phyloP scores from a whole-genome alignment of 2,113 vertebrate genomes.

The Tupaia chinensis region DNA sequence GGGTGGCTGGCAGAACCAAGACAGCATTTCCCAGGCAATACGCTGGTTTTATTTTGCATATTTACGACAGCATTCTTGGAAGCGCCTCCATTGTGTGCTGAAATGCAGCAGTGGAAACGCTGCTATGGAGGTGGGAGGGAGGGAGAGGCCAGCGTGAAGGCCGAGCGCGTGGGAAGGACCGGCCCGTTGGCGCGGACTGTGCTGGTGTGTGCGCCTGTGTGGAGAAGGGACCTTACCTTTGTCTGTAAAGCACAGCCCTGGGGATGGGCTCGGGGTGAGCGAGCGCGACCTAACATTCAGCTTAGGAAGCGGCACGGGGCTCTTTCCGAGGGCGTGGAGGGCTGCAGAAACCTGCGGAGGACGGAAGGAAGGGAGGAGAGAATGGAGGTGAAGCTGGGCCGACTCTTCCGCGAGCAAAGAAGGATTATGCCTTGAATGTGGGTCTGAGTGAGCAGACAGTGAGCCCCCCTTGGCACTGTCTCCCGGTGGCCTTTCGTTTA shows the following conservation, averaged over 20 bases:
- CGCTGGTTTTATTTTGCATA: background rate
- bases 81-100: background rate
- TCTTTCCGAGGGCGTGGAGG: background rate
- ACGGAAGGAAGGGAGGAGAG: background rate
- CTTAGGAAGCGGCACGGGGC: background rate
- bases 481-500: conserved; percentile 50
- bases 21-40: background rate
- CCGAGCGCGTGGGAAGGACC: background rate
- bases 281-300: background rate
- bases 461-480: background rate
- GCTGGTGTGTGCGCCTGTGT: background rate
- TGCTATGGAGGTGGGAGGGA: background rate
- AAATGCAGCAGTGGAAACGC: background rate
- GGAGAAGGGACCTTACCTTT: background rate
- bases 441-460: background rate
- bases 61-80: background rate
- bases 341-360: background rate
- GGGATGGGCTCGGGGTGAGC: too few species aligned
- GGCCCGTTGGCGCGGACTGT: fast-evolving
- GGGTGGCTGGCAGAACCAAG: background rate
- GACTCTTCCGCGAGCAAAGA: background rate
- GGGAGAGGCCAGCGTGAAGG: too few species aligned
- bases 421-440: background rate
- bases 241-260: background rate
- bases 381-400: background rate